Evolutionary conservation across 2,113 vertebrate genomes (phyloP), one percentile per base, ranked within the genome.

Genomic region (Orycteropus afer): DNA sequence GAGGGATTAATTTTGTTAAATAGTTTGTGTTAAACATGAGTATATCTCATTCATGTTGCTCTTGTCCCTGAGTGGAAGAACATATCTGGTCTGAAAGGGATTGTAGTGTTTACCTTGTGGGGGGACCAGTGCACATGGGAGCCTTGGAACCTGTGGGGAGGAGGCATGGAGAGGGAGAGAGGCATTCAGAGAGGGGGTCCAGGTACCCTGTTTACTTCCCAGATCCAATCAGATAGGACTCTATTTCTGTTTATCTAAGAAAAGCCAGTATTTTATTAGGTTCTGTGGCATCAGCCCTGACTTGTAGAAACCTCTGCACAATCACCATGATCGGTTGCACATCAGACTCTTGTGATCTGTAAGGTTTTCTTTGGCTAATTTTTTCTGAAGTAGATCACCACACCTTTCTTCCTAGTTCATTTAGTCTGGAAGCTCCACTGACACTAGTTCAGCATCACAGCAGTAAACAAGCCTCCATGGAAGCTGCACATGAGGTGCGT

Each of bases 1-100:
- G 69, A 86, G 76, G 71, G 57, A 83, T 90, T 89, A 77, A 74
- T 32, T 90, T 86, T 76, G 86, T 93, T 96, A 86, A 91, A 55
- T 82, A 73, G 55, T 82, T 59, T 79, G 59, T 79, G 61, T 90
- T 91, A 89, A 77, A 55, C 34, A 32, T 82, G 27, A 34, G 55
- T 25, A 22, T 91, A 45, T 87, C 53, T 88, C 81, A 85, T 89
- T 73, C 45, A 74, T 76, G 78, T 32, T 89, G 55, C 80, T 89
- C 17, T 17, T 27, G 18, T 49, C 45, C 65, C 61, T 53, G 45
- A 86, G 63, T 89, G 74, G n/a, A 83, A 84, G 82, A 79, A 42
- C 40, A 82, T 49, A 76, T 45, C 63, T 29, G 63, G 5, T 0
- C 3, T 27, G 74, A 86, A 90, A 79, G 32, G 51, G 45, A 40